Evolutionary conservation across 2,888 invertebrate genomes (phyloP).

Genomic region (Coecobrya sp.): DNA sequence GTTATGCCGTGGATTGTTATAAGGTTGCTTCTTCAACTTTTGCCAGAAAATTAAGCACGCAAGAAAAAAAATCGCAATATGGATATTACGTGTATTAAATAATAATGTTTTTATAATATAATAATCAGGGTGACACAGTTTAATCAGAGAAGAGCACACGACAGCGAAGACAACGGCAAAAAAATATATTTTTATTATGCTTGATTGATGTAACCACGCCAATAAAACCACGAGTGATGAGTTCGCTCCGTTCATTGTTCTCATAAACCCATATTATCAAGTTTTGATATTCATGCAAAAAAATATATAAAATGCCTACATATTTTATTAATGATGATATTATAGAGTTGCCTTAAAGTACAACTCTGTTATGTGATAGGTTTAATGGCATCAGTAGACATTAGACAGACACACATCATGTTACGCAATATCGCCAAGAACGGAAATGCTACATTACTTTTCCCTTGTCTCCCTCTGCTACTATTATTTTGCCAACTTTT

Average conservation of each 20-base stretch:
- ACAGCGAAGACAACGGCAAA: background rate
- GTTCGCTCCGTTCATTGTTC: conserved; percentile 33
- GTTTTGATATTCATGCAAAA: conserved; percentile 14
- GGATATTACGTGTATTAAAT: conserved; percentile 1
- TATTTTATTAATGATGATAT: background rate
- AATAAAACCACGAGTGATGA: conserved; percentile 43
- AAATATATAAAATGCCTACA: background rate
- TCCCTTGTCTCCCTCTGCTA: background rate
- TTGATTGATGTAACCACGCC: conserved; percentile 69
- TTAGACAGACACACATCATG: background rate
- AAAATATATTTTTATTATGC: conserved; percentile 29
- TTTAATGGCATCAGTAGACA: background rate
- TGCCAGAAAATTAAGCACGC: background rate
- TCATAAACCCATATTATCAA: conserved; percentile 41
- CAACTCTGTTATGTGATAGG: too few relatives aligned
- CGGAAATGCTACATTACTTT: conserved; percentile 18
- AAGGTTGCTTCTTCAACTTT: too few relatives aligned
- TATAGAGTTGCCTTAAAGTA: background rate
- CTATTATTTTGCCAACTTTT: conserved; percentile 12
- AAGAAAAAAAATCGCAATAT: background rate
- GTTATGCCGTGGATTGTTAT: too few relatives aligned
- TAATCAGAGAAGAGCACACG: conserved; percentile 56
- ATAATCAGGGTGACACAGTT: conserved; percentile 76
- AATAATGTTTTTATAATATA: background rate
- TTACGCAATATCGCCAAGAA: background rate